Percentiles rank a stretch among this genome's conserved stretches.
These are phyloP conservation scores for Himalopsyche japonica DNA, from an alignment of 2,888 invertebrate species.

Conservation along the genomic window DNA sequence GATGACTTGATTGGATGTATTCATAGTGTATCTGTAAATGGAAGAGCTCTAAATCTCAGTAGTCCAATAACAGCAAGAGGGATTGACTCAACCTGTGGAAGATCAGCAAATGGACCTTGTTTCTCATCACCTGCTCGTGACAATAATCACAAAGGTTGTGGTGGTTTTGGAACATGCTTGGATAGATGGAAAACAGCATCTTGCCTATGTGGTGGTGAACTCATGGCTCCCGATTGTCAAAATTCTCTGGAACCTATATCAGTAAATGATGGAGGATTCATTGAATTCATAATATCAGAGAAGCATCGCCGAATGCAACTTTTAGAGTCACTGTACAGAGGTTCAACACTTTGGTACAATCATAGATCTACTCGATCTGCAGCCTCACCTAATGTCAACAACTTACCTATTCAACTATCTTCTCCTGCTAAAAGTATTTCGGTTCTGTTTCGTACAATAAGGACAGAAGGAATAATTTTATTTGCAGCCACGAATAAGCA, in stretches of 20 bases:
- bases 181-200: slow-evolving; percentile 82
- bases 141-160: slow-evolving; percentile 57
- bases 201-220: slow-evolving; percentile 70
- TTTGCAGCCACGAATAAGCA: slow-evolving; percentile 87
- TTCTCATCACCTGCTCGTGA: slow-evolving; percentile 51
- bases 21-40: slow-evolving; percentile 87
- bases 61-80: slow-evolving; percentile 73
- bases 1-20: slow-evolving; percentile 95
- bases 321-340: slow-evolving; percentile 76
- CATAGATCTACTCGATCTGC: slow-evolving; percentile 49
- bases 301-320: slow-evolving; percentile 86
- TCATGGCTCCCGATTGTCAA: slow-evolving; percentile 80
- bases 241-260: slow-evolving; percentile 78
- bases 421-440: slow-evolving; percentile 73
- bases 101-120: slow-evolving; percentile 70
- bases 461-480: slow-evolving; percentile 78
- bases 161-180: slow-evolving; percentile 71
- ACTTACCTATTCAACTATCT: slow-evolving; percentile 45
- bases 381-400: slow-evolving; percentile 41
- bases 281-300: slow-evolving; percentile 80
- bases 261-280: slow-evolving; percentile 74
- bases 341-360: slow-evolving; percentile 70
- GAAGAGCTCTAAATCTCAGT: slow-evolving; percentile 79
- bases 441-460: slow-evolving; percentile 79
- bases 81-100: slow-evolving; percentile 75